Evolutionary conservation across 2,888 invertebrate genomes (phyloP), one percentile per base, ranked within the genome.

Genomic region (Drosophila robusta): DNA sequence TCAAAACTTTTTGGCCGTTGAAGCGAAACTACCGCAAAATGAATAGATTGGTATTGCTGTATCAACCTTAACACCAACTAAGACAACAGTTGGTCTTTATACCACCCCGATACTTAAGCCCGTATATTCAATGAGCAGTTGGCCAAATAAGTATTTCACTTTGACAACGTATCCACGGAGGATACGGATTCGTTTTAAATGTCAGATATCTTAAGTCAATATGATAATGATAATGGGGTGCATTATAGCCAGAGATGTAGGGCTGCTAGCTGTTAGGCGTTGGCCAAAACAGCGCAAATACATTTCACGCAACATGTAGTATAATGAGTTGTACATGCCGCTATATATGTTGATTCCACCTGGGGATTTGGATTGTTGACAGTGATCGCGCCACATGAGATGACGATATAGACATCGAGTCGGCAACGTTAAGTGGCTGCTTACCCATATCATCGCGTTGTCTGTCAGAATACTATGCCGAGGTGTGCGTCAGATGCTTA

Each of bases 341-440:
- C 66, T 65, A 61, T 54, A 61, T 54, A 57, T 66, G 67, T 66
- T 64, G 63, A 70, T 61, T 74, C 60, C 74, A 75, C 66, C 74
- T 66, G 90, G 88, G 89, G 89, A 90, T 90, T 83, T 82, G 83
- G 80, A 85, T 86, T 88, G 87, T 89, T 90, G 84, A 86, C 89
- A 85, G 84, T 86, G 87, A 84, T 80, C 87, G 76, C 81, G 86
- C 89, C 79, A 81, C 85, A 85, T 87, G 87, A 75, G 75, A 82
- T 82, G 87, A 81, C 78, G 80, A 79, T 80, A 60, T 70, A 76
- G 76, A 78, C 64, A 57, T 60, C 63, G 75, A 74, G 70, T 66
- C 63, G 77, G 78, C 70, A 70, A 64, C 83, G 84, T 71, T 89
- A 80, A 86, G 81, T 81, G 81, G 80, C 78, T 76, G 87, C 70